Evolutionary conservation across 2,113 vertebrate species (phyloP).

Genomic region (Cynopterus brachyotis): DNA sequence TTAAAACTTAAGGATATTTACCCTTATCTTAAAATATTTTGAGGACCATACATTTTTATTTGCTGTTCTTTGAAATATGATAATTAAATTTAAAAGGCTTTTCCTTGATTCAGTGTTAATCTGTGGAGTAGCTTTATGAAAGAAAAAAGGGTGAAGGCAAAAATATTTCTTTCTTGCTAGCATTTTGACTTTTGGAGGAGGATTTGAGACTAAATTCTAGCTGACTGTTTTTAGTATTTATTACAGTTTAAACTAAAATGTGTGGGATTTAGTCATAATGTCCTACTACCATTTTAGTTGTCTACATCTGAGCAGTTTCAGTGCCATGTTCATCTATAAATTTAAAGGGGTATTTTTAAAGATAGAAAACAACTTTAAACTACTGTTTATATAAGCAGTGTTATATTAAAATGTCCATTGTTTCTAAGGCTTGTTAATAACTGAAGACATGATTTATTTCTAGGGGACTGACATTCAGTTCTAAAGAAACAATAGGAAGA

Average conservation of each 20-base stretch:
- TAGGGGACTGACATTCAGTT: not conserved
- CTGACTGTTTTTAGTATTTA: slow-evolving; percentile 44
- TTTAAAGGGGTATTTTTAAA: slow-evolving; percentile 52
- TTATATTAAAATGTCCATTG: not conserved
- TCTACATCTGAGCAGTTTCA: not conserved
- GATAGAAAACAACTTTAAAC: slow-evolving; percentile 39
- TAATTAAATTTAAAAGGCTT: not conserved
- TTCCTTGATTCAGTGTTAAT: not conserved
- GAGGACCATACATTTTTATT: not conserved
- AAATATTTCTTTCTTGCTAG: not conserved
- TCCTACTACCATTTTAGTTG: not conserved
- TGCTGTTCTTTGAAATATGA: slow-evolving; percentile 5
- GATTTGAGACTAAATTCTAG: slow-evolving; percentile 17
- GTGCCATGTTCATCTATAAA: not conserved
- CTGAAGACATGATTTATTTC: slow-evolving; percentile 46
- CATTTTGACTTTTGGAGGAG: slow-evolving; percentile 25
- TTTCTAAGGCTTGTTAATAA: slow-evolving; percentile 55
- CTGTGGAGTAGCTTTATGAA: not conserved
- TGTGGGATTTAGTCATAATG: slow-evolving; percentile 32
- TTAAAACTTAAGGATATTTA: slow-evolving; percentile 34
- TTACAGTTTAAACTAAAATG: slow-evolving; percentile 45
- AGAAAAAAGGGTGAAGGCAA: not conserved
- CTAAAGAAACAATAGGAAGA: not conserved
- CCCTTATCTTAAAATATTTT: slow-evolving; percentile 6
- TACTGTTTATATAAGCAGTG: not conserved